These are phyloP conservation scores for Epinephelus lanceolatus DNA, from an alignment of 2,113 vertebrate species.

Conservation along the genomic window DNA sequence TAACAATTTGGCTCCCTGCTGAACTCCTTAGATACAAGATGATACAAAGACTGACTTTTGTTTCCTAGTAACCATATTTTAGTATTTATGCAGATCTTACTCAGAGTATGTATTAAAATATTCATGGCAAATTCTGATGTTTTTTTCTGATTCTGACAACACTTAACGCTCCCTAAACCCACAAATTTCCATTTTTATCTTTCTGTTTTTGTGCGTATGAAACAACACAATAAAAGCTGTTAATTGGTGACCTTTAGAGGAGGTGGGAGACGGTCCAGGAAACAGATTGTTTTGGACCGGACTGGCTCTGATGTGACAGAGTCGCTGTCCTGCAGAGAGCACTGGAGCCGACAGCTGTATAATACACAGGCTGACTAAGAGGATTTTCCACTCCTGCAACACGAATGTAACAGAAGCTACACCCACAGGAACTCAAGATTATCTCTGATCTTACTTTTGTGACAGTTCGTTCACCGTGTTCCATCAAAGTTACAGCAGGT, in stretches of 20 bases:
- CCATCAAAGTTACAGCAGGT: too few relatives aligned
- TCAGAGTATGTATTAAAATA: neutral
- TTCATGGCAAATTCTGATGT: too few relatives aligned
- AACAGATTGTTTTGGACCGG: neutral
- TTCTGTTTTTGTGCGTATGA: neutral
- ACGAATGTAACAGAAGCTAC: neutral
- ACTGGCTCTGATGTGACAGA: neutral
- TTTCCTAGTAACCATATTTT: neutral
- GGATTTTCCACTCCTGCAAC: neutral
- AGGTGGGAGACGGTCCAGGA: neutral
- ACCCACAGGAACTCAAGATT: neutral
- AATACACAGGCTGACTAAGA: neutral
- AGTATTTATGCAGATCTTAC: neutral
- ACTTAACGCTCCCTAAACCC: neutral
- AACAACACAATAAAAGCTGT: neutral
- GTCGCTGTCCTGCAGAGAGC: neutral
- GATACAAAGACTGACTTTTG: conserved; percentile 1
- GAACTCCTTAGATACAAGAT: neutral
- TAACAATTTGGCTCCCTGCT: conserved; percentile 5
- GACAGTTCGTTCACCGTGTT: neutral
- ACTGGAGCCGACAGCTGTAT: neutral
- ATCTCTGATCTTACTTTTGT: neutral
- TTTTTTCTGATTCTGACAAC: too few relatives aligned
- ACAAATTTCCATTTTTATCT: neutral
- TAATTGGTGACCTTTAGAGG: neutral